Base-by-base conservation (phyloP, 2,888 invertebrate species). In the Tinea semifulvella region DNA sequence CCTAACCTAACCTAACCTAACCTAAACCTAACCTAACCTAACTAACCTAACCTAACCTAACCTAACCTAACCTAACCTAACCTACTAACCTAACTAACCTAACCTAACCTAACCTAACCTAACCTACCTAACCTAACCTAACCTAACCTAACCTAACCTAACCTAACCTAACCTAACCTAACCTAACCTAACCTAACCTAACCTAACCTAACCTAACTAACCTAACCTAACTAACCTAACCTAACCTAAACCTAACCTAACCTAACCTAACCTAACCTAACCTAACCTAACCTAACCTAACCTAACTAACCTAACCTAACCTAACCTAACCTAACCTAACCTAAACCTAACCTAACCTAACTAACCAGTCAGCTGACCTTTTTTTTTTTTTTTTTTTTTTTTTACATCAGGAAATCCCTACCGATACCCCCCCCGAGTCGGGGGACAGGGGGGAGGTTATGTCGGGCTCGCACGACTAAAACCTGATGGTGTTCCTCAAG, bases 321-420 rank as follows among this genome's bases (percentile, higher is more conserved):
- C 53, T 50, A 50, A 52, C 50, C 49, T 48, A 27, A 7, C 27
- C 27, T 10, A n/a, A n/a, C n/a, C n/a, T n/a, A n/a, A n/a, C n/a
- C n/a, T n/a, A n/a, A n/a, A n/a, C n/a, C n/a, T n/a, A n/a, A n/a
- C n/a, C n/a, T n/a, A n/a, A n/a, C n/a, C n/a, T n/a, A n/a, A n/a
- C n/a, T n/a, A n/a, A n/a, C n/a, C n/a, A n/a, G n/a, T n/a, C n/a
- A n/a, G n/a, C n/a, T n/a, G n/a, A n/a, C n/a, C n/a, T n/a, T n/a
- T n/a, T n/a, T n/a, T n/a, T n/a, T n/a, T n/a, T n/a, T n/a, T n/a
- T n/a, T n/a, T n/a, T n/a, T n/a, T n/a, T n/a, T n/a, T n/a, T n/a
- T n/a, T 54, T 53, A 53, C 52, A 50, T 54, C 52, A 51, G 52
- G 53, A 50, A 55, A 52, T 47, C 54, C 53, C 52, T 53, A 53